Evolutionary conservation across 2,888 invertebrate species (phyloP), one percentile per base, ranked within the genome.

Genomic region (Heliothis peltigera): DNA sequence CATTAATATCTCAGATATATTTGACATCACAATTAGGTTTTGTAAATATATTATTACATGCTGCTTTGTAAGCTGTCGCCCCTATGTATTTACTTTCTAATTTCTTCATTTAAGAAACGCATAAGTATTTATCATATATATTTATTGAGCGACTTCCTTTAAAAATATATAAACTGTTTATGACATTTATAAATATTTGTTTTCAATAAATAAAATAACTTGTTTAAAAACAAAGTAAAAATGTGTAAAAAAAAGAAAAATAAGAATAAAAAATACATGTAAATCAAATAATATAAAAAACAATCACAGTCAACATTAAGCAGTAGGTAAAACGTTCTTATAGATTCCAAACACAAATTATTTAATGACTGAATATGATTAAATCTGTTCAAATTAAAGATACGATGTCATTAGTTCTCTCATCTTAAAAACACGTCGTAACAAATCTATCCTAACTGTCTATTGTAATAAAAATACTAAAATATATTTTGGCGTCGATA

Each of bases 1-100:
- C 52, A 59, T 47, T 75, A 80, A 70, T 75, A 78, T 79, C 75
- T 75, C 75, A 78, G 79, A 68, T 75, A 68, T 70, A 78, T 78
- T 80, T 57, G 39, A 68, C 64, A 78, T 80, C 78, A 76, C 80
- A 39, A 39, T 39, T 39, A 15, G 21, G 35, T 64, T 39, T 54
- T 39, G 22, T 72, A 72, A 68, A 57, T 67, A 66, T 56, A 62
- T 58, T 63, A 47, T 46, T 51, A 59, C 39, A 63, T 19, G 52
- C 18, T 65, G 65, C 70, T 79, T 70, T 61, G 54, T 48, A 75
- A 75, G 67, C 81, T 58, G 51, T 46, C 10, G 5, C 32, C 17
- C 39, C 56, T 54, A 43, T 44, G n/a, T 21, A 46, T 42, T 49
- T 19, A 55, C 55, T 62, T 28, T 46, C 46, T 35, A 7, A 1